These are phyloP conservation scores for Myiothlypis chrysogaster DNA, from an alignment of 2,797 vertebrate species.

Conservation along the genomic window DNA sequence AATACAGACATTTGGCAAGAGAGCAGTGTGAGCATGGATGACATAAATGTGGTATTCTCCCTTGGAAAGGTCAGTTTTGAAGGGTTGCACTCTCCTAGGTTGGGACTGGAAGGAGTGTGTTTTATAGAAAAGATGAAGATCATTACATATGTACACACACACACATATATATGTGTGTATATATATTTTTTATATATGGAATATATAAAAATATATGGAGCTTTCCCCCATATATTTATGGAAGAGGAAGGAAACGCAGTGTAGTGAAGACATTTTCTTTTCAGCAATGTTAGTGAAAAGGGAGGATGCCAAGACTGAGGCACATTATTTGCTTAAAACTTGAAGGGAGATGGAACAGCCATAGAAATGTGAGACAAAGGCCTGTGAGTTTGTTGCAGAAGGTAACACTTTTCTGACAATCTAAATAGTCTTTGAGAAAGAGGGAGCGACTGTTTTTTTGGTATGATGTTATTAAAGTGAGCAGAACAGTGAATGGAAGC, in stretches of 20 bases:
- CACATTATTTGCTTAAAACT: background rate
- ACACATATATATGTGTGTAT: accelerated
- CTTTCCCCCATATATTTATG: background rate
- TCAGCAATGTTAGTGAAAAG: background rate
- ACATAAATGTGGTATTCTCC: background rate
- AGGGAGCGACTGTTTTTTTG: background rate
- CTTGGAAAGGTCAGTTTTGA: background rate
- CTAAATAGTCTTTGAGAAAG: background rate
- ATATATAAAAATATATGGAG: background rate
- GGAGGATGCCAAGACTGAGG: background rate
- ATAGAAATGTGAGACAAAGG: background rate
- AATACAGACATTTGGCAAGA: background rate
- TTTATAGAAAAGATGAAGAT: background rate
- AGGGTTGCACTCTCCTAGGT: background rate
- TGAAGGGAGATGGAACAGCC: background rate
- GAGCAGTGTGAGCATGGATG: accelerated
- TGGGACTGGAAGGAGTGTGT: background rate
- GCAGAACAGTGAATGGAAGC: background rate
- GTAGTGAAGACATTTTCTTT: background rate
- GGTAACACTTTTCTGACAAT: background rate
- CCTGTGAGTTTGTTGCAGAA: background rate
- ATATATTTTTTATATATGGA: background rate
- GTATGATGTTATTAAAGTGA: background rate
- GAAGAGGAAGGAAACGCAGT: background rate
- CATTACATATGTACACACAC: accelerated